A percentile compares a stretch with the other conserved stretches of the same genome.
Conservation (phyloP, 2,113 vertebrate genomes). For the Datnioides undecimradiatus region DNA sequence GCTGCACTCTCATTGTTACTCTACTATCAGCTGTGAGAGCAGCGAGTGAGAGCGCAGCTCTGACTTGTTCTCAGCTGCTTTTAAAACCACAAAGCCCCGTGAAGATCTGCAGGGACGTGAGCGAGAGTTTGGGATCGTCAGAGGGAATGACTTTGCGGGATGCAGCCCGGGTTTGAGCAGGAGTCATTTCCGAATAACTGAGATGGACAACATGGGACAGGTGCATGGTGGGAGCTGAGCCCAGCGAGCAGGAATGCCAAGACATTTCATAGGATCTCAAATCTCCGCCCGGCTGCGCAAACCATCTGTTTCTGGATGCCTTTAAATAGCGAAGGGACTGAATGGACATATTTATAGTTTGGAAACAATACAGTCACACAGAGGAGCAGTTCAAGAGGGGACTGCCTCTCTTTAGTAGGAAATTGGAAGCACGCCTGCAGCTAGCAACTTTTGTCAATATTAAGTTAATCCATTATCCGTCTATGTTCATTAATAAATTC, state of each 20-base stretch:
- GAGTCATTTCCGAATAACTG: constrained; percentile 34
- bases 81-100: constrained; percentile 19
- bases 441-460: not conserved
- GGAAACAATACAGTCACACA: constrained; percentile 41
- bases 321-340: constrained; percentile 66
- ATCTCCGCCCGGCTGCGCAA: constrained; percentile 48
- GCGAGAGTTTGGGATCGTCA: constrained; percentile 5
- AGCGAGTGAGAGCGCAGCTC: constrained; percentile 11
- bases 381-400: not conserved
- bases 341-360: constrained; percentile 71
- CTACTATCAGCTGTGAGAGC: constrained; percentile 23
- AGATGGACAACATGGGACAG: constrained; percentile 53
- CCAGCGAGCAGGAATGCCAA: constrained; percentile 68
- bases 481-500: not conserved
- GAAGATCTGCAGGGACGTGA: constrained; percentile 10
- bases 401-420: not conserved
- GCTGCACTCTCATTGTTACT: constrained; percentile 27
- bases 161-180: constrained; percentile 36
- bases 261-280: constrained; percentile 59
- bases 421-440: not conserved
- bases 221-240: constrained; percentile 67
- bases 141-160: constrained; percentile 13
- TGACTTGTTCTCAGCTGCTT: not conserved
- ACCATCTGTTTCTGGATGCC: constrained; percentile 74
- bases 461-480: not conserved